These are phyloP conservation scores for Adrianichthys oophorus DNA, from an alignment of 2,797 vertebrate species.

Conservation along the genomic window DNA sequence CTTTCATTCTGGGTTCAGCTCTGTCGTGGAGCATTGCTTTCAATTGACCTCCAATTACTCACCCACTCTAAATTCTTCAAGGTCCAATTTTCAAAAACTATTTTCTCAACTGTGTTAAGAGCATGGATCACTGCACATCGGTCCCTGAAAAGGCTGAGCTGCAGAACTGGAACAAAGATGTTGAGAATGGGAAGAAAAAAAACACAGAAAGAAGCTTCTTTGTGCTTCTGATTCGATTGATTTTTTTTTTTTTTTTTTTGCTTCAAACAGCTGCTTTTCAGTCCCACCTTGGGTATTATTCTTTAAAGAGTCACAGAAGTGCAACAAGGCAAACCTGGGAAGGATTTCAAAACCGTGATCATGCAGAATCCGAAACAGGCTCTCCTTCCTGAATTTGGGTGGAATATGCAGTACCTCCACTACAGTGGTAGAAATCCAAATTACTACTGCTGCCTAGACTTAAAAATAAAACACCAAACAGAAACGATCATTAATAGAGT, in stretches of 20 bases:
- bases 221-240: conserved; percentile 55
- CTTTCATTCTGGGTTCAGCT: conserved; percentile 53
- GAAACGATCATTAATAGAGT: too few relatives aligned
- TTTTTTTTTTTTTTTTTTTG: conserved; percentile 35
- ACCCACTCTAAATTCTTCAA: conserved; percentile 70
- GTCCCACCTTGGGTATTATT: conserved; percentile 37
- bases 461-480: too few relatives aligned
- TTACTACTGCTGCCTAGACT: conserved; percentile 70
- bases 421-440: conserved; percentile 53
- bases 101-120: conserved; percentile 66
- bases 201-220: conserved; percentile 17
- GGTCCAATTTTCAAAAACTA: conserved; percentile 70
- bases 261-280: conserved; percentile 53
- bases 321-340: conserved; percentile 53
- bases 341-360: conserved; percentile 54
- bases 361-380: conserved; percentile 54
- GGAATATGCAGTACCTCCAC: conserved; percentile 55
- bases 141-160: conserved; percentile 43
- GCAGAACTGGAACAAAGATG: conserved; percentile 33
- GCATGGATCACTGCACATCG: conserved; percentile 62
- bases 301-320: conserved; percentile 54
- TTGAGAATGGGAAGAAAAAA: conserved; percentile 11
- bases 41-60: conserved; percentile 77
- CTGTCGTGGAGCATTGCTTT: conserved; percentile 70
- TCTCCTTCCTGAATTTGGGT: conserved; percentile 30